Evolutionary conservation across 2,797 vertebrate genomes (phyloP).

Genomic region (Scolopax bukidnonensis): DNA sequence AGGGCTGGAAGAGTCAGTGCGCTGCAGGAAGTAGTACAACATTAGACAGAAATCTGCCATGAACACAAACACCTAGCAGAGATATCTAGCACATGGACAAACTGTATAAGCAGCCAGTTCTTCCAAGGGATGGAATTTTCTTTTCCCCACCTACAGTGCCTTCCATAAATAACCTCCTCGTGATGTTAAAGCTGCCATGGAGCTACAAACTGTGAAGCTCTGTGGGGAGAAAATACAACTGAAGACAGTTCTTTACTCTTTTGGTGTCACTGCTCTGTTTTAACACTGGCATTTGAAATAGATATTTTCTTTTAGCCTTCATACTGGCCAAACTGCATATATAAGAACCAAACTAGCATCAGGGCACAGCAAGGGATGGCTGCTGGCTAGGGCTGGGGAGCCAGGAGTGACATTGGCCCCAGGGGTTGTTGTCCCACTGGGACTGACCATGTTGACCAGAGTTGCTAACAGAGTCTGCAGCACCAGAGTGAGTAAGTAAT

Average conservation of each 20-base stretch:
- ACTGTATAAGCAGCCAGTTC: background rate
- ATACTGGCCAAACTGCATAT: background rate
- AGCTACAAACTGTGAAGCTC: background rate
- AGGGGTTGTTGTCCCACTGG: no score
- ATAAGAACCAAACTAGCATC: background rate
- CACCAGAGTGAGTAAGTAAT: rapidly evolving
- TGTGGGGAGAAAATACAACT: background rate
- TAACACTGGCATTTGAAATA: background rate
- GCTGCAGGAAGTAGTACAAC: background rate
- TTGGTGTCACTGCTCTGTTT: background rate
- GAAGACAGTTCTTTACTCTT: background rate
- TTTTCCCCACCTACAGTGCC: constrained; percentile 8
- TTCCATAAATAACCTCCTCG: constrained; percentile 36
- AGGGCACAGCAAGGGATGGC: background rate
- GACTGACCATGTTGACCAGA: rapidly evolving
- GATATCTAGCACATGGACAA: background rate
- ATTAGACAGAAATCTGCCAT: background rate
- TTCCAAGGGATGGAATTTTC: background rate
- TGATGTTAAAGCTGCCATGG: constrained; percentile 18
- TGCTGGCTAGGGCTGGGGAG: background rate
- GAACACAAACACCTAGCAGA: constrained; percentile 8
- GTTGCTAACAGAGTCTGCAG: background rate
- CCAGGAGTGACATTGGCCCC: rapidly evolving
- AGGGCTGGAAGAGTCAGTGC: background rate
- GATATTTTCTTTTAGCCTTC: background rate